Conservation (phyloP, 2,888 invertebrate genomes). For the Ophraella communa region DNA sequence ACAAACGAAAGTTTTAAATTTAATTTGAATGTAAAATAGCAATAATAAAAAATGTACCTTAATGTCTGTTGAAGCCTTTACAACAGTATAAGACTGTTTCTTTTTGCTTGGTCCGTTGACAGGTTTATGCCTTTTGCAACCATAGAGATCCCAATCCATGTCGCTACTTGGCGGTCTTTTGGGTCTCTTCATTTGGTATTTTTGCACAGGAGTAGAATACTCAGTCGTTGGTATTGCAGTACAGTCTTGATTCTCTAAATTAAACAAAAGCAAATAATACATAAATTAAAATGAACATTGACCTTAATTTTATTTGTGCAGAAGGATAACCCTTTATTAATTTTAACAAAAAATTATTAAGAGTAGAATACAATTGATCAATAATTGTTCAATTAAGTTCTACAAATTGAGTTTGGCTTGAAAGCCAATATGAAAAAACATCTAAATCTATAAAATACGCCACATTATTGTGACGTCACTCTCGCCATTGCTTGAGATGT, state of each 20-base stretch:
- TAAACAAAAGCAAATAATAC: background rate
- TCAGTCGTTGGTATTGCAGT: constrained; percentile 32
- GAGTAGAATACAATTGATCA: no score
- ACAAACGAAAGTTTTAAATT: constrained; percentile 1
- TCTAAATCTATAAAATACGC: no score
- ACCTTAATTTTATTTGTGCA: no score
- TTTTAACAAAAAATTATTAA: no score
- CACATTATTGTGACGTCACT: no score
- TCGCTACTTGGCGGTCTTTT: constrained; percentile 15
- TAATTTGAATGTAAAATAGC: background rate
- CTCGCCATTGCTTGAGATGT: no score
- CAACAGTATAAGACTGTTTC: background rate
- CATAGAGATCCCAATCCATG: background rate
- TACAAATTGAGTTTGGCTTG: no score
- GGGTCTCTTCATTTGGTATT: constrained; percentile 14
- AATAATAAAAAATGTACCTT: background rate
- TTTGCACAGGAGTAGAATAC: background rate
- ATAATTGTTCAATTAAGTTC: no score
- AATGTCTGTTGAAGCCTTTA: background rate
- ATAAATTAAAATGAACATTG: background rate
- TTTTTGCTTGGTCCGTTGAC: background rate
- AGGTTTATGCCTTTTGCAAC: constrained; percentile 17
- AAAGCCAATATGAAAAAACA: no score
- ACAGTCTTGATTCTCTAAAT: constrained; percentile 55
- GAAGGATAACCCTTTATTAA: no score